phyloP scores from a whole-genome alignment of 2,797 vertebrate genomes.

The Babyrousa celebensis region DNA sequence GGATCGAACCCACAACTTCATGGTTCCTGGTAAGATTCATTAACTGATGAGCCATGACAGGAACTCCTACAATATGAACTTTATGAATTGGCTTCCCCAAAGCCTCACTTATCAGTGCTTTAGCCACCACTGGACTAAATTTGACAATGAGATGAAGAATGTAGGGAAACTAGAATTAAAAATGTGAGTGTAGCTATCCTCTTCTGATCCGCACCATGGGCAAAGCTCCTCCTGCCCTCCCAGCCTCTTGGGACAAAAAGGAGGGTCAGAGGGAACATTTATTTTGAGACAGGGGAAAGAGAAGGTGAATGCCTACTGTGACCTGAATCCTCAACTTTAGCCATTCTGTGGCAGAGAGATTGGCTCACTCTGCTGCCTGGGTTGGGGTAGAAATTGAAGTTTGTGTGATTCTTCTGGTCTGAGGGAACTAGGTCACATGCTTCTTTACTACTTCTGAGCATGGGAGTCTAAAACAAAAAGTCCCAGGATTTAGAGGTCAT shows the following conservation, averaged over 20 bases:
- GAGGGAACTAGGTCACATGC: not conserved
- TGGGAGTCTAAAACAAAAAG: not conserved
- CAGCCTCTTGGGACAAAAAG: not conserved
- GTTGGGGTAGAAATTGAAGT: not conserved
- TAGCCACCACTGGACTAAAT: not conserved
- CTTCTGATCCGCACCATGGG: rapidly evolving
- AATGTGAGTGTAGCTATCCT: not conserved
- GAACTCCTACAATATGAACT: not conserved
- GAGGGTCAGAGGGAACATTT: not conserved
- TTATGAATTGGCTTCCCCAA: not conserved
- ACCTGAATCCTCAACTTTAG: not conserved
- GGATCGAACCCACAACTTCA: no score
- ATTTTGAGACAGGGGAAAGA: not conserved
- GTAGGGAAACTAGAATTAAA: not conserved
- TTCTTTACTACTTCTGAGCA: not conserved
- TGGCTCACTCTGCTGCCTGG: not conserved
- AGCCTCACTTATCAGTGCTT: not conserved
- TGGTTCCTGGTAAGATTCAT: no score
- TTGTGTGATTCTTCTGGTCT: not conserved
- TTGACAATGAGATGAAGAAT: not conserved
- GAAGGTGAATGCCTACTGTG: not conserved
- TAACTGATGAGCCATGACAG: no score
- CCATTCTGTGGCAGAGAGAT: not conserved
- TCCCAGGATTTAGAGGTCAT: not conserved
- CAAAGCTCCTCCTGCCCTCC: not conserved